These are phyloP conservation scores for Chaenogobius annularis DNA, from an alignment of 2,113 vertebrate species.

Conservation along the genomic window DNA sequence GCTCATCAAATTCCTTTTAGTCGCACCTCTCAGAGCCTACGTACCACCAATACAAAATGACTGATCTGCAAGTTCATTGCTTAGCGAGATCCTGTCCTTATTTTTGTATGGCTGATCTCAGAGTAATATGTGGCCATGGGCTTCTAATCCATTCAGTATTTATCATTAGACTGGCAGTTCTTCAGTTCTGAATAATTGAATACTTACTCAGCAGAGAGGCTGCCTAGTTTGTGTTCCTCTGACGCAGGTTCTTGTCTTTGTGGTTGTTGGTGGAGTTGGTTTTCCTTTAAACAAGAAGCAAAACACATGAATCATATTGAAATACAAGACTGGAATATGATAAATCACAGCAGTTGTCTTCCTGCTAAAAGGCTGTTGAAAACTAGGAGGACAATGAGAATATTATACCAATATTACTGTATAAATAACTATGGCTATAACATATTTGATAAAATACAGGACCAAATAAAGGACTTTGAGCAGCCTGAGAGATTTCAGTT, in stretches of 20 bases:
- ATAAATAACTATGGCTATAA: no score
- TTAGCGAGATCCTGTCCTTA: neutral
- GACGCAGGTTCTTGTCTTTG: slow-evolving; percentile 99
- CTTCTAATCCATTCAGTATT: slow-evolving; percentile 25
- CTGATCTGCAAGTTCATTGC: neutral
- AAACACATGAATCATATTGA: slow-evolving; percentile 33
- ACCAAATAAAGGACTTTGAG: neutral
- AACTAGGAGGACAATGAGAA: neutral
- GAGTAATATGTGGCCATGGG: slow-evolving; percentile 20
- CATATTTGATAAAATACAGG: no score
- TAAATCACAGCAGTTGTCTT: neutral
- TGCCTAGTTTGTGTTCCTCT: slow-evolving; percentile 96
- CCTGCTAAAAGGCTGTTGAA: neutral
- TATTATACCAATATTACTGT: no score
- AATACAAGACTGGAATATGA: neutral
- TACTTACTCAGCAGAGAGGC: slow-evolving; percentile 72
- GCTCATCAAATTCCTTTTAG: no score
- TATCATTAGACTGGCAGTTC: slow-evolving; percentile 26
- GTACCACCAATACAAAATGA: neutral
- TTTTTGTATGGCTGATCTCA: neutral
- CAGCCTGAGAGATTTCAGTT: neutral
- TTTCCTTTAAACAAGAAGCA: slow-evolving; percentile 82
- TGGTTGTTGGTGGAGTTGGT: slow-evolving; percentile 99
- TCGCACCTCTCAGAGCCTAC: neutral
- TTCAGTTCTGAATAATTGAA: slow-evolving; percentile 41